Evolutionary conservation across 2,797 vertebrate genomes (phyloP).

Genomic region (Natrix natrix): DNA sequence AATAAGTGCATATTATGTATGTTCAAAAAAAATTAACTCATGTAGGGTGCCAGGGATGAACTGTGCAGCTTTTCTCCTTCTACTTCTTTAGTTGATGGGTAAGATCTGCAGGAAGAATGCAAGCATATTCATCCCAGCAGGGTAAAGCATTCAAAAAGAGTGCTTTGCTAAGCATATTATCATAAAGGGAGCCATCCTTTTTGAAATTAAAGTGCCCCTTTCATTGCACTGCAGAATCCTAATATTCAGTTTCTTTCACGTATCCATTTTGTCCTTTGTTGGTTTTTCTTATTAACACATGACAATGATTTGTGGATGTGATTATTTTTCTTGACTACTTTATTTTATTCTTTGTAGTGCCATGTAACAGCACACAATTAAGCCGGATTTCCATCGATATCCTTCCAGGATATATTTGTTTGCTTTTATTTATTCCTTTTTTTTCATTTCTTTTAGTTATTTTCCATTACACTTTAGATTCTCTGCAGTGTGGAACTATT

Average conservation of each 20-base stretch:
- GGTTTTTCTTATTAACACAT: neutral
- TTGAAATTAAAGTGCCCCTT: neutral
- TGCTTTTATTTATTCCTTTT: neutral
- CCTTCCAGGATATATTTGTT: neutral
- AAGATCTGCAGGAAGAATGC: neutral
- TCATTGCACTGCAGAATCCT: neutral
- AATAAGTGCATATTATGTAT: neutral
- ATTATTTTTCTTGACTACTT: neutral
- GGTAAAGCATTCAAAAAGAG: neutral
- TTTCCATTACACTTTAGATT: neutral
- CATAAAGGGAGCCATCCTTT: neutral
- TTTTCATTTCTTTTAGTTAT: neutral
- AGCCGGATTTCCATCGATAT: neutral
- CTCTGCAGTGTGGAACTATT: neutral
- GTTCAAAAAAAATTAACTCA: neutral
- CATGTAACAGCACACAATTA: neutral
- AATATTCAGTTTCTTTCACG: neutral
- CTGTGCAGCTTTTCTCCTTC: neutral
- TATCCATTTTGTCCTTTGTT: neutral
- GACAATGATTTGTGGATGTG: neutral
- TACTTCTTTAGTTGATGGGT: neutral
- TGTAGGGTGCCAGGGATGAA: neutral
- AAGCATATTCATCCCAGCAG: neutral
- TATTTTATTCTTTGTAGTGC: neutral
- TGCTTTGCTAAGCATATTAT: neutral